A percentile compares a stretch with the other conserved stretches of the same genome.
These are phyloP conservation scores for Leistus spinibarbis DNA, from an alignment of 2,888 invertebrate species.

Conservation along the genomic window DNA sequence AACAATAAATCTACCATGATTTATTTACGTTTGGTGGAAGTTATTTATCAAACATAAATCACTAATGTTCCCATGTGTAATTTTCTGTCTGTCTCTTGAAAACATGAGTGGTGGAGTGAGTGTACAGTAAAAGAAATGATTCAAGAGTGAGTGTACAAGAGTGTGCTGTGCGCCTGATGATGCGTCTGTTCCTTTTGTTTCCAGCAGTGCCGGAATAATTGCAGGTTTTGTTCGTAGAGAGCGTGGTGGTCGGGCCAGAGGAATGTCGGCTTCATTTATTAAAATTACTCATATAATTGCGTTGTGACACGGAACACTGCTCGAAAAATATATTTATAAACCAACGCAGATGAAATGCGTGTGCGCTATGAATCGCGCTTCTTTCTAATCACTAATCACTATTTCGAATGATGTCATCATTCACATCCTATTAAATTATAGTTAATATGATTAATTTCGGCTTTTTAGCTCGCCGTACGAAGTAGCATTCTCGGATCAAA, in stretches of 20 bases:
- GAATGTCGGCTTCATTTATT: slow-evolving; percentile 40
- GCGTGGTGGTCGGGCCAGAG: slow-evolving; percentile 26
- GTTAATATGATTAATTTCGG: not conserved
- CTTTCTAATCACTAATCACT: not conserved
- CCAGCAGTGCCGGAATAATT: slow-evolving; percentile 26
- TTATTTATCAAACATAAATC: slow-evolving; percentile 38
- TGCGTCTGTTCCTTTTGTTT: slow-evolving; percentile 31
- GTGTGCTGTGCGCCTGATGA: slow-evolving; percentile 4
- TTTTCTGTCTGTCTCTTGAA: slow-evolving; percentile 32
- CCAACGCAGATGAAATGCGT: not conserved
- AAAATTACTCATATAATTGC: slow-evolving; percentile 40
- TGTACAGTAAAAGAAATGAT: not conserved
- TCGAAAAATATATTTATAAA: slow-evolving; percentile 35
- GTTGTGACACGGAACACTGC: slow-evolving; percentile 37
- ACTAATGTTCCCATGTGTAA: slow-evolving; percentile 26
- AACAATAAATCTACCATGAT: not conserved
- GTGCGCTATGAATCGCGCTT: not conserved
- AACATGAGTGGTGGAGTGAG: not conserved
- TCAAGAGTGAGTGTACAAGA: not conserved
- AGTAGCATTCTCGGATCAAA: too few species aligned
- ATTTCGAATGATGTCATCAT: not conserved
- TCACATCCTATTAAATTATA: not conserved
- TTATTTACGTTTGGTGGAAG: slow-evolving; percentile 4
- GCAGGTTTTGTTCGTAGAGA: slow-evolving; percentile 24
- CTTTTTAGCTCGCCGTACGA: too few species aligned